phyloP scores from a whole-genome alignment of 2,888 invertebrate species.

The Plebejus melissa region DNA sequence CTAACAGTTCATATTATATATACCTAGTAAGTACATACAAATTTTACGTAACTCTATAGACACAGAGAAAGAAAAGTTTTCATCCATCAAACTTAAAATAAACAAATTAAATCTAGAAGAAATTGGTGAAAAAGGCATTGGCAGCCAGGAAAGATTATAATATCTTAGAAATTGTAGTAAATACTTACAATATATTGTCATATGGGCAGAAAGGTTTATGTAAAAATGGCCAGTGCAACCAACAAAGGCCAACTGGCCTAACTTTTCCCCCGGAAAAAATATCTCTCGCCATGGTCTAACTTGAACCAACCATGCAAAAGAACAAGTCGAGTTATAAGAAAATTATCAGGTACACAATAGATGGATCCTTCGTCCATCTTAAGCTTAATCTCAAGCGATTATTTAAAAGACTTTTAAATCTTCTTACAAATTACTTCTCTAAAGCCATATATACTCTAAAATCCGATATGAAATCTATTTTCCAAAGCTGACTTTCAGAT shows the following conservation, averaged over 20 bases:
- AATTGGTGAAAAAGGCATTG: neutral
- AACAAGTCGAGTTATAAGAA: neutral
- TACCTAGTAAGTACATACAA: neutral
- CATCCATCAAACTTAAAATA: neutral
- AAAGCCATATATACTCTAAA: neutral
- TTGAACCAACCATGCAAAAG: neutral
- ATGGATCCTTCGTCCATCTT: neutral
- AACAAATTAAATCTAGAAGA: neutral
- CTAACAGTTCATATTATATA: constrained; percentile 11
- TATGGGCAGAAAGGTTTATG: neutral
- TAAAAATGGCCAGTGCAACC: neutral
- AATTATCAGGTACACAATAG: constrained; percentile 7
- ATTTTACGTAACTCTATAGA: neutral
- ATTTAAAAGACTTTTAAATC: neutral
- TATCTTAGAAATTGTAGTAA: neutral
- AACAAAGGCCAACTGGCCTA: neutral
- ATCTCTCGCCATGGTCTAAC: neutral
- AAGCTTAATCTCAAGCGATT: neutral
- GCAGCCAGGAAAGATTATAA: neutral
- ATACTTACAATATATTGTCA: neutral
- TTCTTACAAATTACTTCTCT: neutral
- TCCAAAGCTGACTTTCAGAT: neutral
- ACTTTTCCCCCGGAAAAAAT: neutral
- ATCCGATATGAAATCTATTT: neutral
- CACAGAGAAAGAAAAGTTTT: neutral